Base-by-base conservation (phyloP, 2,797 vertebrate species). In the Lophius americanus region DNA sequence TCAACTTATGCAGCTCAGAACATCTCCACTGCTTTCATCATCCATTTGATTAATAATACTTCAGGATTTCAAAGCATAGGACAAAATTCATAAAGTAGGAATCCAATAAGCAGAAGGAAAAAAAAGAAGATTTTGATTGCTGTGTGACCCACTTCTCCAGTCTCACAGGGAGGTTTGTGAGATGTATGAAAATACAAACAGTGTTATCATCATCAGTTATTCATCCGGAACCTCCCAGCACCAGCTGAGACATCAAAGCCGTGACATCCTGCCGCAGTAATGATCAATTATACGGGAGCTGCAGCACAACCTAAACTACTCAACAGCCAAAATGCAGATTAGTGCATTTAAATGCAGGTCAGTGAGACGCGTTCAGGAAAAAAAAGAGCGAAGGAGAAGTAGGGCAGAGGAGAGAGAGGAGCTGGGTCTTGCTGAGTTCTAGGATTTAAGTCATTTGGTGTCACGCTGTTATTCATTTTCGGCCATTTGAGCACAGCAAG, bases 301-400 rank as follows among this genome's bases (percentile, higher is more conserved):
- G 80, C 72, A 47, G 0, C 51, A 14, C 54, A 69, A 4, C 1
- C 49, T 52, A 61, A 41, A 76, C 56, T 2, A 7, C 63, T 51
- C 44, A 0, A 50, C 12, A 67, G 5, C 49, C 75, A 33, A 81
- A 70, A 86, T 78, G 85, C 86, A 87, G 82, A 88, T 81, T 0
- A 68, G 53, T 39, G 80, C 67, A 81, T 90, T 88, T 60, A 74
- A 60, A 90, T 88, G 86, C 90, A 86, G 82, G 72, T 78, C 87
- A 81, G 51, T 0, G 66, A 63, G 66, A 76, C 13, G 73, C 75
- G 72, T 72, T 72, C 64, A 79, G 73, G 68, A 37, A 68, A 23
- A 23, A 23, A 23, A 2, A 23, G 23, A 23, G 51, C 5, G 8
- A 9, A 32, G 32, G 53, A 54, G 64, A 89, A 55, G 59, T 55